Evolutionary conservation across 1,140 invertebrate species (phyloP).

Genomic region (Drosophila prosaltans): DNA sequence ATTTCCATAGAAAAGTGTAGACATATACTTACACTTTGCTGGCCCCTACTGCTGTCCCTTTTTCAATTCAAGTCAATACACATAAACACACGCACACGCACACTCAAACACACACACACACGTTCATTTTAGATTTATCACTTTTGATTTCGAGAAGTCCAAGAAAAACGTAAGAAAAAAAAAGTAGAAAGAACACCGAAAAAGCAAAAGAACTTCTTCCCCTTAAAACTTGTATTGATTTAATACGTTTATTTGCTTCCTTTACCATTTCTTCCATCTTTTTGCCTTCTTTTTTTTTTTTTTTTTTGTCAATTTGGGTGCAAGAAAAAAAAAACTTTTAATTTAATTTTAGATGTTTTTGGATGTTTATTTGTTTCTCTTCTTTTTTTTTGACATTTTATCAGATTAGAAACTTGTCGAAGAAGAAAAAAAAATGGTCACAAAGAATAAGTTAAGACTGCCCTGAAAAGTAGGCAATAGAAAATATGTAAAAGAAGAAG

Average conservation of each 20-base stretch:
- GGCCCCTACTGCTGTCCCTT: slow-evolving; percentile 39
- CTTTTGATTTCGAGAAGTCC: slow-evolving; percentile 67
- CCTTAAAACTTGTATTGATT: slow-evolving; percentile 62
- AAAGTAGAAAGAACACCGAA: neutral
- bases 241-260: slow-evolving; percentile 74
- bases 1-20: slow-evolving; percentile 34
- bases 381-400: slow-evolving; percentile 47
- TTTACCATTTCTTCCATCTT: slow-evolving; percentile 2
- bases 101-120: slow-evolving; percentile 48
- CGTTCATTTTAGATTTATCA: slow-evolving; percentile 79
- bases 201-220: neutral
- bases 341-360: slow-evolving; percentile 54
- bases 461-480: slow-evolving; percentile 7
- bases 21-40: slow-evolving; percentile 20
- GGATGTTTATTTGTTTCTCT: slow-evolving; percentile 7
- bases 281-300: neutral
- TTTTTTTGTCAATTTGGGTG: slow-evolving; percentile 39
- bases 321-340: slow-evolving; percentile 61
- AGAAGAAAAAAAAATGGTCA: neutral
- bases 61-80: slow-evolving; percentile 67
- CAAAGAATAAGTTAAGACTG: neutral
- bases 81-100: slow-evolving; percentile 17
- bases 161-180: slow-evolving; percentile 12
- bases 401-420: slow-evolving; percentile 71
- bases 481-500: neutral